These are phyloP conservation scores for Lissocephala sabroskyi DNA, from an alignment of 2,888 invertebrate species.

Conservation along the genomic window DNA sequence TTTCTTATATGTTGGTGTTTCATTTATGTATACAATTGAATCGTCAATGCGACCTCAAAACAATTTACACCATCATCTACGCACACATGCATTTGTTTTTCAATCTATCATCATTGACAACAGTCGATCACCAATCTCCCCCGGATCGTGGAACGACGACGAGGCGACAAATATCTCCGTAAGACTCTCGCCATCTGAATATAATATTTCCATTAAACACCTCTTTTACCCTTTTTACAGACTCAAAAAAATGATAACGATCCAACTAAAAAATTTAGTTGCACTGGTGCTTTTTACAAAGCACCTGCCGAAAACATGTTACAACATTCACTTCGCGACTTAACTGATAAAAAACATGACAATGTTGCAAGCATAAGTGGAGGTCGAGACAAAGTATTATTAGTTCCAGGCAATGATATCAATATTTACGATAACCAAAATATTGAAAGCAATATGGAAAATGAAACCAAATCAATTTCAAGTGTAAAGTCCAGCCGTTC, in stretches of 20 bases:
- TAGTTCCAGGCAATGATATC: not conserved
- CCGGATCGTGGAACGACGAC: slow-evolving; percentile 72
- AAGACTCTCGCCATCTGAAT: slow-evolving; percentile 32
- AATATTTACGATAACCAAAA: slow-evolving; percentile 92
- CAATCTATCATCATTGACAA: slow-evolving; percentile 12
- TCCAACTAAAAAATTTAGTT: too few species aligned
- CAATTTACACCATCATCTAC: slow-evolving; percentile 11
- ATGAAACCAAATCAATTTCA: slow-evolving; percentile 92
- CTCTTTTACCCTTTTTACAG: slow-evolving; percentile 27
- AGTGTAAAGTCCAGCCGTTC: slow-evolving; percentile 85
- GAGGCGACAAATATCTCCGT: slow-evolving; percentile 70
- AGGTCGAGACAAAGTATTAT: too few species aligned
- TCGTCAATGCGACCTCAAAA: slow-evolving; percentile 8
- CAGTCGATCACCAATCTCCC: slow-evolving; percentile 71
- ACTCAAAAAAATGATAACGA: slow-evolving; percentile 67
- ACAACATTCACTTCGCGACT: slow-evolving; percentile 39
- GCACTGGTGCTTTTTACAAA: too few species aligned
- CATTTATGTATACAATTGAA: slow-evolving; percentile 5
- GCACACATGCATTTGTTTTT: slow-evolving; percentile 17
- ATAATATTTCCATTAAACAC: not conserved
- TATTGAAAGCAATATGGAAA: slow-evolving; percentile 93
- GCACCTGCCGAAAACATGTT: slow-evolving; percentile 42
- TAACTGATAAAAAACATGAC: slow-evolving; percentile 47
- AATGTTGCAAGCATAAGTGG: slow-evolving; percentile 4
- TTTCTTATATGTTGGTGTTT: slow-evolving; percentile 1